Evolutionary conservation across 2,888 invertebrate species (phyloP), one percentile per base, ranked within the genome.

Genomic region (Drosophila peninsularis): DNA sequence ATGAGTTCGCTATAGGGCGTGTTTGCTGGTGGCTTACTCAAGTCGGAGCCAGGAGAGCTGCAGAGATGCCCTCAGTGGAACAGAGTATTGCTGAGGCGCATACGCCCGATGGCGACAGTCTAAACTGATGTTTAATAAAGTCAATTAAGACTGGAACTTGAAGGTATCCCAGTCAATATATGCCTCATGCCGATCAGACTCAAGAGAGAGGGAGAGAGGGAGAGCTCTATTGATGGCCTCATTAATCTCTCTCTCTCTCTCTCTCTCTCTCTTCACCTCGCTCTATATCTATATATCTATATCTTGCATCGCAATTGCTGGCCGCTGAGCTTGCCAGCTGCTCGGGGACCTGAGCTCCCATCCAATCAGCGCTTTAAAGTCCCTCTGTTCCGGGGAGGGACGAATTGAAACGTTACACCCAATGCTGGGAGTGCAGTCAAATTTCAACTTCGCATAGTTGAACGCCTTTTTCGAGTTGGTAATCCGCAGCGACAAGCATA

Each of bases 351-450:
- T 19, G 36, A 52, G 60, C 37, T 45, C 39, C 56, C 62, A 62
- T 67, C 60, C 67, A 75, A 75, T 75, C 67, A 75, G 41, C 62
- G 49, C 27, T 21, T 49, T 62, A 34, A 14, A 49, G 49, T 58
- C 34, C 58, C 64, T 64, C 71, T 64, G 55, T 67, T 19, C 65
- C 60, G 58, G 50, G 61, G 45, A 58, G 57, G 47, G 54, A 57
- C 71, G 71, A 82, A 86, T 83, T 81, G 83, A 81, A 86, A 77
- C 65, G 72, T 78, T 72, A 82, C 78, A 75, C 78, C 54, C 50
- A 55, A 53, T 54, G 62, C 64, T 62, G 44, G 36, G 53, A 55
- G 42, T 61, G 65, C 64, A 73, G 72, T 60, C 72, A 66, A 78
- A 60, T 68, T 72, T 47, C 49, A 62, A 45, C 41, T 62, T 67